Evolutionary conservation across 2,113 vertebrate genomes (phyloP), one percentile per base, ranked within the genome.

Genomic region (Ictalurus furcatus): DNA sequence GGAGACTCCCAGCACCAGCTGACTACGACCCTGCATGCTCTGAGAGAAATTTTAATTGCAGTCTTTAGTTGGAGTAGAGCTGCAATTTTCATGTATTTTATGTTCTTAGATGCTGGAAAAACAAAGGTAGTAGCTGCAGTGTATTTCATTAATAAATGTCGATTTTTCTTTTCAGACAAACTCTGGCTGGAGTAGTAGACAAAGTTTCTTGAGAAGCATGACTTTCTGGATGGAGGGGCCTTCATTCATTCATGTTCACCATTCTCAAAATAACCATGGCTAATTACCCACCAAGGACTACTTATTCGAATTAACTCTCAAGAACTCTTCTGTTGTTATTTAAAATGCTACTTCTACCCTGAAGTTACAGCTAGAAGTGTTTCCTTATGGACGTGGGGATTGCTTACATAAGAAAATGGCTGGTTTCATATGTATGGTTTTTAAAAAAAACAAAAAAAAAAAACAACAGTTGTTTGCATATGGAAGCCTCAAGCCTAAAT

Each of bases 1-100:
- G 93, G 94, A 92, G 93, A 93, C 93, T 95, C 95, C 93, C 92
- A 93, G 78, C 80, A 88, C 90, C 93, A 93, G 90, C 93, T 93
- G 94, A 94, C 87, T 86, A 82, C 80, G 89, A 92, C 85, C 88
- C 63, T 88, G 61, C 78, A 86, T 59, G 56, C 82, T 79, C 65
- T 76, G 40, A 63, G 40, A 59, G 74, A 82, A 82, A 85, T 86
- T 52, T 69, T 78, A 71, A 86, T 86, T 90, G 87, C 54, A 81
- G 13, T 67, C 71, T 89, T 85, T 78, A 88, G 56, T 61, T 81
- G 9, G 61, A 61, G 73, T 19, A 85, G 23, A 54, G 61, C 9
- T 81, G 28, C 67, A 65, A 85, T 80, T 90, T 80, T 61, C 34
- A 87, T 88, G 79, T 58, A 71, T 81, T 52, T 67, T 48, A 74